A percentile compares a stretch with the other conserved stretches of the same genome.
Evolutionary conservation across 2,797 vertebrate species (phyloP).

Genomic region (Tauraco hartlaubi): DNA sequence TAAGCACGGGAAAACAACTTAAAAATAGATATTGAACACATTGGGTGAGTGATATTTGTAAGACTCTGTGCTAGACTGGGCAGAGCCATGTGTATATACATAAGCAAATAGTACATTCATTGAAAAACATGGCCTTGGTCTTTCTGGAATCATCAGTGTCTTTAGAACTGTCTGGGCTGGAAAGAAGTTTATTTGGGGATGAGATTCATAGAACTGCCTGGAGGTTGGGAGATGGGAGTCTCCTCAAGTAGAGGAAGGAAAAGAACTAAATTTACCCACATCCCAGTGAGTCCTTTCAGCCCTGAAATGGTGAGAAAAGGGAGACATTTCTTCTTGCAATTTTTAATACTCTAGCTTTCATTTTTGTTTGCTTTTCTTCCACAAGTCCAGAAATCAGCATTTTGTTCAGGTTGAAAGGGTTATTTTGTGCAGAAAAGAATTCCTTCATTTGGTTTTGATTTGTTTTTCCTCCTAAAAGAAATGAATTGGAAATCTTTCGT

Average conservation of each 20-base stretch:
- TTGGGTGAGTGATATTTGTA: neutral
- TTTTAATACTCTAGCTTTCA: neutral
- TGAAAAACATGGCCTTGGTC: neutral
- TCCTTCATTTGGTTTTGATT: neutral
- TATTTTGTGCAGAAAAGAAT: neutral
- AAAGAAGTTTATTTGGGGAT: conserved; percentile 4
- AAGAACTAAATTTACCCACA: neutral
- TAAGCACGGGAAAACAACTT: neutral
- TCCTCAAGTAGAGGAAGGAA: neutral
- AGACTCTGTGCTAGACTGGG: neutral
- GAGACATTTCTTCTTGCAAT: neutral
- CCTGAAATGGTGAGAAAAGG: neutral
- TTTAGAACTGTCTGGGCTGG: neutral
- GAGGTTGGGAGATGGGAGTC: neutral
- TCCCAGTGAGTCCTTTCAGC: neutral
- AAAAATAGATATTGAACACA: conserved; percentile 11
- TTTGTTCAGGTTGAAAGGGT: neutral
- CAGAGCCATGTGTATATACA: neutral
- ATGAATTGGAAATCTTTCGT: neutral
- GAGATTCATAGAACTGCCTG: neutral
- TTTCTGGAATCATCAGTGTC: neutral
- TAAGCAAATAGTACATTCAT: neutral
- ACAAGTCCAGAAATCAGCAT: neutral
- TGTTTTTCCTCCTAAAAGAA: neutral
- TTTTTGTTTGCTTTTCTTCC: neutral